Evolutionary conservation across 2,113 vertebrate genomes (phyloP).

Genomic region (human): DNA sequence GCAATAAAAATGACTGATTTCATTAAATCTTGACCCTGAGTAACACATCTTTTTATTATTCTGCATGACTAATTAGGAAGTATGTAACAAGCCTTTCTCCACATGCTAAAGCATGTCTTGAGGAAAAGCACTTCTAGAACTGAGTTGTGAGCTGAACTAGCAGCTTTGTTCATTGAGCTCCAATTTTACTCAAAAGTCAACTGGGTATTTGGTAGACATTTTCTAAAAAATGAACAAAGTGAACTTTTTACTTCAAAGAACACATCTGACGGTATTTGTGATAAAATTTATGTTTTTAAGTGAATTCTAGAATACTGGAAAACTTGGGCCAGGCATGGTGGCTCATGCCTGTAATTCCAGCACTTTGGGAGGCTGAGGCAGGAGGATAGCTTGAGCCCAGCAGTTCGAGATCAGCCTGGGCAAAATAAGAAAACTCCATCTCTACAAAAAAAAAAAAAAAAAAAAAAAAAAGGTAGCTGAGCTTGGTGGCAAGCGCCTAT

Average conservation of each 20-base stretch:
- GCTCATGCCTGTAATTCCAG: no score
- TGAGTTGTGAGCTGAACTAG: background rate
- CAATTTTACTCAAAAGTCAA: background rate
- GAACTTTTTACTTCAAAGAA: background rate
- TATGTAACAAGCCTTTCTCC: background rate
- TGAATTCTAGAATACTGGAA: background rate
- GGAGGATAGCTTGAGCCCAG: no score
- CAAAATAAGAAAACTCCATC: no score
- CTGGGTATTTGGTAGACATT: background rate
- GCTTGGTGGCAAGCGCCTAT: no score
- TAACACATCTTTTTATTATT: background rate
- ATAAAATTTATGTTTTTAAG: background rate
- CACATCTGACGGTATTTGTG: background rate
- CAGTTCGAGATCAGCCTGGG: no score
- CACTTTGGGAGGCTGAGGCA: no score
- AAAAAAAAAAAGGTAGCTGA: no score
- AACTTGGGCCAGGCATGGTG: background rate
- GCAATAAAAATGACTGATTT: background rate
- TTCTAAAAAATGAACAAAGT: slow-evolving; percentile 1
- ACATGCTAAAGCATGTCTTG: background rate
- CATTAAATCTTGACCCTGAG: background rate
- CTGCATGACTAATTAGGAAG: background rate
- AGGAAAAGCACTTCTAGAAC: background rate
- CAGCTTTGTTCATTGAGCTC: background rate
- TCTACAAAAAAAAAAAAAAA: rapidly evolving